Percentiles rank a stretch among this genome's conserved stretches.
Conservation (phyloP, 2,888 invertebrate species). For the Zaprionus lineosus region DNA sequence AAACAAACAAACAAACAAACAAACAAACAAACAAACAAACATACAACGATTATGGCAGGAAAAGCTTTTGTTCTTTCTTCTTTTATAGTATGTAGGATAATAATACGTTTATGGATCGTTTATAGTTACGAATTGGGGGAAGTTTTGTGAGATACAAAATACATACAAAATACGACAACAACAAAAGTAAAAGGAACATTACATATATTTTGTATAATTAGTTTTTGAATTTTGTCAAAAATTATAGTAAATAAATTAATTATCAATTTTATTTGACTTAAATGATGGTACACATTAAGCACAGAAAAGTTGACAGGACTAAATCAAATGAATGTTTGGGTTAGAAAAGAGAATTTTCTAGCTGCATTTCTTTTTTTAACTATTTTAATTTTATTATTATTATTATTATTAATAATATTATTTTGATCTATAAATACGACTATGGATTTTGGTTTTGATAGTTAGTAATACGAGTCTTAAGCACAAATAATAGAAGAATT, state of each 20-base stretch:
- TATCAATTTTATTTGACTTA: slow-evolving; percentile 12
- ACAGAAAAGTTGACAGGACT: slow-evolving; percentile 16
- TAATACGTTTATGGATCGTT: slow-evolving; percentile 28
- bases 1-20: slow-evolving; percentile 54
- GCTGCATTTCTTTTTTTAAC: too few relatives aligned
- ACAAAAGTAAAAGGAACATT: slow-evolving; percentile 34
- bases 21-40: slow-evolving; percentile 63
- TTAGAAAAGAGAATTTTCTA: slow-evolving; percentile 16
- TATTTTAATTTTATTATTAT: too few relatives aligned
- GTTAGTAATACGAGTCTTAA: too few relatives aligned
- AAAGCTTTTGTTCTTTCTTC: slow-evolving; percentile 20
- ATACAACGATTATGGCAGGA: slow-evolving; percentile 73
- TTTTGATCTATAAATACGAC: too few relatives aligned
- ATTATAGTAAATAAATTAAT: slow-evolving; percentile 32
- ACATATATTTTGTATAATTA: slow-evolving; percentile 33
- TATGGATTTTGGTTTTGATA: too few relatives aligned
- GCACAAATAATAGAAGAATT: too few relatives aligned
- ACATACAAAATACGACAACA: slow-evolving; percentile 53
- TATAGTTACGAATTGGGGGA: slow-evolving; percentile 32
- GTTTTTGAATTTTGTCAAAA: slow-evolving; percentile 54
- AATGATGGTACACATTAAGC: slow-evolving; percentile 22
- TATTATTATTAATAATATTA: too few relatives aligned
- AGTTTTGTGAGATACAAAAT: slow-evolving; percentile 42
- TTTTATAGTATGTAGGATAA: slow-evolving; percentile 21
- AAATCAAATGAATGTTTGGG: slow-evolving; percentile 20